Percentiles rank a stretch among this genome's conserved stretches.
These are phyloP conservation scores for Arvicanthis niloticus DNA, from an alignment of 2,113 vertebrate genomes.

Conservation along the genomic window DNA sequence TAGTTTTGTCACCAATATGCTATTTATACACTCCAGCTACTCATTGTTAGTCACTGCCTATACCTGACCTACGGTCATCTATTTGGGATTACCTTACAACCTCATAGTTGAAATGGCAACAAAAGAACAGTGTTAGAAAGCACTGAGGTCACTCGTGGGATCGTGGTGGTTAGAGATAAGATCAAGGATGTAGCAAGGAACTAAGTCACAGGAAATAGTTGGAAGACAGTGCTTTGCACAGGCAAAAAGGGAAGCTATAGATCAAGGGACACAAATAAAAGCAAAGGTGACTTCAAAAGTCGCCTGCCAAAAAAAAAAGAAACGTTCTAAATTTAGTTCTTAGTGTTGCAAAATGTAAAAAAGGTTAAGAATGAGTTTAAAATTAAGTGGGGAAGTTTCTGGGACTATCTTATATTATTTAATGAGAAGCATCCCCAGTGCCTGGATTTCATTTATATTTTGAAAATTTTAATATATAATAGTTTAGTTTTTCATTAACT, in stretches of 20 bases:
- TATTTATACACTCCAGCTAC: neutral
- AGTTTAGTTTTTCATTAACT: neutral
- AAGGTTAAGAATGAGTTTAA: neutral
- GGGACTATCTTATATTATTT: neutral
- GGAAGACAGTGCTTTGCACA: constrained; percentile 15
- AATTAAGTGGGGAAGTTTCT: neutral
- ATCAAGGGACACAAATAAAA: constrained; percentile 50
- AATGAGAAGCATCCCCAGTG: neutral
- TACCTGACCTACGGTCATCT: constrained; percentile 40
- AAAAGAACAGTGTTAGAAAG: constrained; percentile 48
- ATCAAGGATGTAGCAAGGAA: neutral
- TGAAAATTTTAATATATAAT: constrained; percentile 4
- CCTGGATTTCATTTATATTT: neutral
- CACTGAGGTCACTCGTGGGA: constrained; percentile 38
- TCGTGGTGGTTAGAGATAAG: constrained; percentile 37
- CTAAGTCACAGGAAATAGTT: constrained; percentile 65
- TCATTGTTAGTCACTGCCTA: neutral
- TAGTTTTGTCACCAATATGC: neutral
- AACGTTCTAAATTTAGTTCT: constrained; percentile 17
- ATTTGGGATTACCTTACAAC: constrained; percentile 11
- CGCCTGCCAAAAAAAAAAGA: constrained; percentile 18
- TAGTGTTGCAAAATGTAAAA: neutral
- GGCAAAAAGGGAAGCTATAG: constrained; percentile 54
- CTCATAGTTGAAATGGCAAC: constrained; percentile 71
- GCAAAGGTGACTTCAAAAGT: constrained; percentile 25